These are phyloP conservation scores for Malacoraja senta DNA, from an alignment of 2,797 vertebrate genomes.

Conservation along the genomic window DNA sequence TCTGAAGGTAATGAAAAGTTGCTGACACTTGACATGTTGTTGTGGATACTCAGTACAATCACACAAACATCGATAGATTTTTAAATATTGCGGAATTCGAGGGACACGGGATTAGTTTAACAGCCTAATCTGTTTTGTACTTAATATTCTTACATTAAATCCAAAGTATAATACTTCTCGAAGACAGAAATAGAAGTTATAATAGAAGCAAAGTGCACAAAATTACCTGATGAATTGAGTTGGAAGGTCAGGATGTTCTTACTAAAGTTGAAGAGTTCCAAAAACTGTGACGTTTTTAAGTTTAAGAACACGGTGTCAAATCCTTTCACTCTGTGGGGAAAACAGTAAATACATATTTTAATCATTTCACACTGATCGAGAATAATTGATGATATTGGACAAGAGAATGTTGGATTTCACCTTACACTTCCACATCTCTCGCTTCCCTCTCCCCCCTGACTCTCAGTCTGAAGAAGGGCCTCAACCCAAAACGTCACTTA, in stretches of 20 bases:
- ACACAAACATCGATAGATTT: too few relatives aligned
- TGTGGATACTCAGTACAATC: too few relatives aligned
- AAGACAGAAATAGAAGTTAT: neutral
- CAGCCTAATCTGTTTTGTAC: too few relatives aligned
- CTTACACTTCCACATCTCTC: too few relatives aligned
- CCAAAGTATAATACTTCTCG: neutral
- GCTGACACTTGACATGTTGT: too few relatives aligned
- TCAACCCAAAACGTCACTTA: too few relatives aligned
- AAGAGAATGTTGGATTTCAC: neutral
- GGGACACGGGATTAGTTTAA: too few relatives aligned
- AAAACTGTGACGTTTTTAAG: neutral
- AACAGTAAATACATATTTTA: neutral
- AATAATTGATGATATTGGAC: neutral
- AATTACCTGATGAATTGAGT: slow-evolving; percentile 9
- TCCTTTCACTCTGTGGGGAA: slow-evolving; percentile 23
- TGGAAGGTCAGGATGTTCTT: neutral
- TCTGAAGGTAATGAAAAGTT: neutral
- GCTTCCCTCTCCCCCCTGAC: too few relatives aligned
- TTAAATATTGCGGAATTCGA: too few relatives aligned
- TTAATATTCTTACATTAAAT: neutral
- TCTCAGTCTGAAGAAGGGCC: too few relatives aligned
- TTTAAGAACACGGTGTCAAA: neutral
- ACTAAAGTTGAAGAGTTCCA: neutral
- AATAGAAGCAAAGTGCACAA: neutral
- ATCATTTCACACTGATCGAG: neutral